These are phyloP conservation scores for Rutilus rutilus DNA, from an alignment of 2,113 vertebrate genomes.

Conservation along the genomic window DNA sequence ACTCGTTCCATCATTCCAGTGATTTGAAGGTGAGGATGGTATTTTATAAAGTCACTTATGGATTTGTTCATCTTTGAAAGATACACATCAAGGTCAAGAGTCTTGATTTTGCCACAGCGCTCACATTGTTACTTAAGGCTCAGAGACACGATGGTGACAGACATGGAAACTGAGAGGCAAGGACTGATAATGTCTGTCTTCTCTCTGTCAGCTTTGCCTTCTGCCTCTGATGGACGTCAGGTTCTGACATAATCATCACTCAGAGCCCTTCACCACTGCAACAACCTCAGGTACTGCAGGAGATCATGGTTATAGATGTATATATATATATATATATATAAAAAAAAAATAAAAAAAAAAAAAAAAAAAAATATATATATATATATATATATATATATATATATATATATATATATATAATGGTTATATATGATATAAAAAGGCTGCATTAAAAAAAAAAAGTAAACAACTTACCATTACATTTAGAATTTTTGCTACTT, in stretches of 20 bases:
- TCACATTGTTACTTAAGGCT: background rate
- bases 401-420: too few relatives aligned
- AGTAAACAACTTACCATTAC: background rate
- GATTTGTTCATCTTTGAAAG: slow-evolving; percentile 13
- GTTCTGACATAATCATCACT: slow-evolving; percentile 26
- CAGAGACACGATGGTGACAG: too few relatives aligned
- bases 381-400: too few relatives aligned
- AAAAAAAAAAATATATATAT: too few relatives aligned
- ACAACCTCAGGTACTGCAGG: background rate
- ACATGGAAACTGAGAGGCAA: background rate
- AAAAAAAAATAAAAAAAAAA: too few relatives aligned
- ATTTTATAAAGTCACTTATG: background rate
- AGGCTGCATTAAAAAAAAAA: background rate
- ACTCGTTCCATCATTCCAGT: background rate
- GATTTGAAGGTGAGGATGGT: background rate
- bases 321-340: too few relatives aligned
- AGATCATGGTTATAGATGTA: too few relatives aligned
- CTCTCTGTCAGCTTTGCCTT: slow-evolving; percentile 8
- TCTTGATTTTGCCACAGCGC: background rate
- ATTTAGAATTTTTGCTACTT: background rate
- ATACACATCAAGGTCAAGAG: slow-evolving; percentile 9
- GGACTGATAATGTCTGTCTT: background rate
- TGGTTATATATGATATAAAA: too few relatives aligned
- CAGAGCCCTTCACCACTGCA: background rate
- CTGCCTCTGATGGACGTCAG: slow-evolving; percentile 2